These are phyloP conservation scores for Sarotherodon lohbergeri DNA, from an alignment of 2,113 vertebrate genomes.

Conservation along the genomic window DNA sequence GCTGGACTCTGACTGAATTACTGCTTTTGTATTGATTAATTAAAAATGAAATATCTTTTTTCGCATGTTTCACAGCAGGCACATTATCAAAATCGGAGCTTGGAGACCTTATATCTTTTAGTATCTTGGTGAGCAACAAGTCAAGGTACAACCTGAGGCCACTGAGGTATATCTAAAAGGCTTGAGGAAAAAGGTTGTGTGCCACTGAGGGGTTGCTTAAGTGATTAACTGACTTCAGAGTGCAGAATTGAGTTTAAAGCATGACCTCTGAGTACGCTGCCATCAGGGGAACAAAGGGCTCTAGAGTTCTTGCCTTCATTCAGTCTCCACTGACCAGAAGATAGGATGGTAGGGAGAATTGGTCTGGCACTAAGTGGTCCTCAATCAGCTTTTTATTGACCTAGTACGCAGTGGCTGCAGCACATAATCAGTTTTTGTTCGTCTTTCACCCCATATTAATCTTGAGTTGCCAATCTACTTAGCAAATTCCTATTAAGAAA, in stretches of 20 bases:
- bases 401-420: neutral
- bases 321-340: constrained; percentile 21
- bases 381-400: constrained; percentile 49
- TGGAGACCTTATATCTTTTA: neutral
- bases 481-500: neutral
- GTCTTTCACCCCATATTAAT: neutral
- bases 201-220: constrained; percentile 36
- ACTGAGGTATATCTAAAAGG: neutral
- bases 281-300: constrained; percentile 34
- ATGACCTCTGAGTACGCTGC: constrained; percentile 36
- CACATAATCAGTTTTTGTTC: constrained; percentile 19
- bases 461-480: neutral
- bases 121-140: neutral
- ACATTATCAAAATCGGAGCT: neutral
- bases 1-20: neutral
- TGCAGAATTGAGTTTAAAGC: constrained; percentile 51
- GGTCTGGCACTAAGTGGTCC: constrained; percentile 18
- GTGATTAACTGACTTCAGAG: constrained; percentile 54
- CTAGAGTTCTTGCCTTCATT: constrained; percentile 6
- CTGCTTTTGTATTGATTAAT: neutral
- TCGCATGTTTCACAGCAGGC: neutral
- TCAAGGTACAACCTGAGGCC: neutral
- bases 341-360: neutral
- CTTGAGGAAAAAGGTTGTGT: neutral
- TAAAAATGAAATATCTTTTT: constrained; percentile 2